Evolutionary conservation across 1,140 invertebrate genomes (phyloP).

Genomic region (Aphelenchoides avenae): DNA sequence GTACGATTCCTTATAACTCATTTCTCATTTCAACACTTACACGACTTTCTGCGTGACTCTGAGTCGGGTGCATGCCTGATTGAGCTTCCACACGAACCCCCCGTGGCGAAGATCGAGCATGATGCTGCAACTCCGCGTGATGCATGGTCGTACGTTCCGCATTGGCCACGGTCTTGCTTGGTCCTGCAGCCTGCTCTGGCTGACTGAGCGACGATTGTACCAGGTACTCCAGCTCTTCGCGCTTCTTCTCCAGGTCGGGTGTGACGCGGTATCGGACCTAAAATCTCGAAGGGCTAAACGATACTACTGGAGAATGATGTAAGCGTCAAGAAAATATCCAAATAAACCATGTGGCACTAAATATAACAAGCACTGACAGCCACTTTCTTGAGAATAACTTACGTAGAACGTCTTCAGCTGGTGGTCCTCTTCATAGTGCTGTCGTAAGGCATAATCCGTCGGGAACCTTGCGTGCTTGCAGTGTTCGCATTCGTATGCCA

Average conservation of each 20-base stretch:
- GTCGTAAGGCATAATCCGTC: conserved; percentile 24
- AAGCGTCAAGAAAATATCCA: not conserved
- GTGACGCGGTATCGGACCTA: conserved; percentile 30
- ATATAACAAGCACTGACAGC: not conserved
- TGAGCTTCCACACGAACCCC: too few relatives aligned
- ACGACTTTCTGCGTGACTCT: too few relatives aligned
- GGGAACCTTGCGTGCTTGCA: conserved; percentile 27
- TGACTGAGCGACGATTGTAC: too few relatives aligned
- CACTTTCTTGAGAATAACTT: not conserved
- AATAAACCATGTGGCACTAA: not conserved
- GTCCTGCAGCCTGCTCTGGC: too few relatives aligned
- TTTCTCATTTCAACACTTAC: too few relatives aligned
- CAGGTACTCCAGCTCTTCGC: conserved; percentile 14
- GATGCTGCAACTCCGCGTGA: too few relatives aligned
- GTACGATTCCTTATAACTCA: too few relatives aligned
- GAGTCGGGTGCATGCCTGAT: too few relatives aligned
- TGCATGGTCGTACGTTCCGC: too few relatives aligned
- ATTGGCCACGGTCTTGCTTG: too few relatives aligned
- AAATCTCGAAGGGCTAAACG: conserved; percentile 4
- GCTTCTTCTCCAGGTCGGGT: conserved; percentile 20
- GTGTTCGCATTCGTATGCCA: conserved; percentile 27
- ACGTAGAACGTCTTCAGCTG: conserved; percentile 5
- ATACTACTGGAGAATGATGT: not conserved
- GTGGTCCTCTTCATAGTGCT: conserved; percentile 23
- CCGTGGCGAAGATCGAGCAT: too few relatives aligned